Percentiles rank a stretch among this genome's conserved stretches.
These are phyloP conservation scores for Diaperis boleti DNA, from an alignment of 2,888 invertebrate species.

Conservation along the genomic window DNA sequence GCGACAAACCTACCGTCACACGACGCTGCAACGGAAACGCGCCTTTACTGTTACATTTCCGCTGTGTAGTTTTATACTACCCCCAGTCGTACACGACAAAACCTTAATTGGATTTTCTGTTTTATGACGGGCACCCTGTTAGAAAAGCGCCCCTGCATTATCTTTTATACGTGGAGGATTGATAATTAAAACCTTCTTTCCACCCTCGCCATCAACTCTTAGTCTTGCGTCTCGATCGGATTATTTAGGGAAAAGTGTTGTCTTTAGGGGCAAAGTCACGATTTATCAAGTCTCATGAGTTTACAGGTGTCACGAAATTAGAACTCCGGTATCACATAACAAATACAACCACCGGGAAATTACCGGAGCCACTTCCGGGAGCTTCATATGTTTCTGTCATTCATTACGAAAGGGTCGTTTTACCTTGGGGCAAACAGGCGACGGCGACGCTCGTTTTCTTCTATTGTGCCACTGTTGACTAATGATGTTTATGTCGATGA, in stretches of 20 bases:
- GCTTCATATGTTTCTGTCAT: constrained; percentile 53
- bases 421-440: constrained; percentile 38
- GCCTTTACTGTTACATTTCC: constrained; percentile 3
- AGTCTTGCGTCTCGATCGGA: constrained; percentile 15
- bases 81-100: constrained; percentile 53
- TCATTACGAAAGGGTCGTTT: constrained; percentile 47
- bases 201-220: neutral
- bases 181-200: constrained; percentile 33
- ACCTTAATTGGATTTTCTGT: constrained; percentile 59
- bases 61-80: constrained; percentile 43
- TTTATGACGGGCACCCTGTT: constrained; percentile 52
- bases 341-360: constrained; percentile 58
- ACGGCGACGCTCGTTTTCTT: constrained; percentile 22
- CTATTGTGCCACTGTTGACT: constrained; percentile 45
- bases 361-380: constrained; percentile 50
- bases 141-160: constrained; percentile 25
- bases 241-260: constrained; percentile 12
- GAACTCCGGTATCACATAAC: constrained; percentile 53
- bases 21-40: too few relatives aligned
- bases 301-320: constrained; percentile 56
- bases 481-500: constrained; percentile 46
- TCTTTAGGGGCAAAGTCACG: constrained; percentile 11
- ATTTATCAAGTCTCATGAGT: constrained; percentile 37
- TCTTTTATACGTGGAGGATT: constrained; percentile 28
- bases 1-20: too few relatives aligned